Evolutionary conservation across 2,888 invertebrate genomes (phyloP).

Genomic region (Acanthoscelides obtectus): DNA sequence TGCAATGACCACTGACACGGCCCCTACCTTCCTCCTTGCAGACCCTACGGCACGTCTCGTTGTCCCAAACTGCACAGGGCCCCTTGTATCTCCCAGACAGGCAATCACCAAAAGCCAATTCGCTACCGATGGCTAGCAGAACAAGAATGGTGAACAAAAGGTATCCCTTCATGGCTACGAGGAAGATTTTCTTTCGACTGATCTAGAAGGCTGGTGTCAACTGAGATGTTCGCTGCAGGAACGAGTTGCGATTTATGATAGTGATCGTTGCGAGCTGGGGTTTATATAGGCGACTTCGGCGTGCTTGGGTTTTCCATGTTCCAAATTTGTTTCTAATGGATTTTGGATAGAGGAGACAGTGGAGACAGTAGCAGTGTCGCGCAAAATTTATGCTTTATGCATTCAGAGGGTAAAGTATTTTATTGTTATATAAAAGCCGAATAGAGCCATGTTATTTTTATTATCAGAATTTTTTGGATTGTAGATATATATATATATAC

Average conservation of each 20-base stretch:
- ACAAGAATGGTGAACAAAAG: not conserved
- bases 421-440: too few relatives aligned
- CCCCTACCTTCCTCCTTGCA: slow-evolving; percentile 11
- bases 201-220: not conserved
- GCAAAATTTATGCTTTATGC: too few relatives aligned
- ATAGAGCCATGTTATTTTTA: too few relatives aligned
- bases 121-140: slow-evolving; percentile 6
- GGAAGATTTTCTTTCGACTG: not conserved
- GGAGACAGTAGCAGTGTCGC: too few relatives aligned
- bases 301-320: not conserved
- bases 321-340: too few relatives aligned
- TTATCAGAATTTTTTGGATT: too few relatives aligned
- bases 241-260: not conserved
- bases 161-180: not conserved
- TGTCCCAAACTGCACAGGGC: slow-evolving; percentile 11
- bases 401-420: too few relatives aligned
- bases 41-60: slow-evolving; percentile 8
- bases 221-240: not conserved
- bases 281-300: not conserved
- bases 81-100: slow-evolving; percentile 9
- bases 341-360: too few relatives aligned
- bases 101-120: slow-evolving; percentile 10
- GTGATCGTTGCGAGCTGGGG: not conserved
- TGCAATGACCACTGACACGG: slow-evolving; percentile 9
- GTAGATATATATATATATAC: too few relatives aligned